phyloP scores from a whole-genome alignment of 1,140 invertebrate species.

The Thalassaphorura encarpata region DNA sequence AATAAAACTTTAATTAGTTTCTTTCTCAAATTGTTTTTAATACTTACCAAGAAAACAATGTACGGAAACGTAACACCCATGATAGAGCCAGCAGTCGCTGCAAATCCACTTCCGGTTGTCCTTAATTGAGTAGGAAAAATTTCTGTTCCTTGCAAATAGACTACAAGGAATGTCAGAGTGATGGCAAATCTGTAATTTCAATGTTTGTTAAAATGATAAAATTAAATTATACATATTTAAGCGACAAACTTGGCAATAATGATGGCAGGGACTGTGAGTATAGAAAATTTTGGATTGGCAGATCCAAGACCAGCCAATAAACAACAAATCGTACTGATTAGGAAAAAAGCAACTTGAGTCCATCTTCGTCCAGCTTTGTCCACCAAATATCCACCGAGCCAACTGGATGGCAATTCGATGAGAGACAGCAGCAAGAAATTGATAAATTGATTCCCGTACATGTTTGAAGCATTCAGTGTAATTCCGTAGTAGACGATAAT shows the following conservation, averaged over 20 bases:
- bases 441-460: constrained; percentile 55
- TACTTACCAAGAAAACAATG: constrained; percentile 43
- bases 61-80: constrained; percentile 43
- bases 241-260: constrained; percentile 10
- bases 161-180: constrained; percentile 38
- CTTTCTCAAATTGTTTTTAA: background rate
- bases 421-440: constrained; percentile 54
- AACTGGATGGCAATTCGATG: constrained; percentile 47
- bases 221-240: constrained; percentile 1
- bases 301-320: background rate
- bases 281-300: background rate
- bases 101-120: constrained; percentile 52
- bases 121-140: constrained; percentile 56
- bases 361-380: constrained; percentile 17
- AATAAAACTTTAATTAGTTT: no score
- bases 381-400: constrained; percentile 1
- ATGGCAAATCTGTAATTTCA: constrained; percentile 37
- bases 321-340: constrained; percentile 1
- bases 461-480: constrained; percentile 49
- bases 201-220: constrained; percentile 3
- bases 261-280: background rate
- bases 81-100: constrained; percentile 47
- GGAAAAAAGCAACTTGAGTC: constrained; percentile 18
- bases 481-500: constrained; percentile 50
- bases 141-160: constrained; percentile 49